A percentile compares a stretch with the other conserved stretches of the same genome.
Conservation (phyloP, 2,113 vertebrate genomes). For the Callipepla squamata region DNA sequence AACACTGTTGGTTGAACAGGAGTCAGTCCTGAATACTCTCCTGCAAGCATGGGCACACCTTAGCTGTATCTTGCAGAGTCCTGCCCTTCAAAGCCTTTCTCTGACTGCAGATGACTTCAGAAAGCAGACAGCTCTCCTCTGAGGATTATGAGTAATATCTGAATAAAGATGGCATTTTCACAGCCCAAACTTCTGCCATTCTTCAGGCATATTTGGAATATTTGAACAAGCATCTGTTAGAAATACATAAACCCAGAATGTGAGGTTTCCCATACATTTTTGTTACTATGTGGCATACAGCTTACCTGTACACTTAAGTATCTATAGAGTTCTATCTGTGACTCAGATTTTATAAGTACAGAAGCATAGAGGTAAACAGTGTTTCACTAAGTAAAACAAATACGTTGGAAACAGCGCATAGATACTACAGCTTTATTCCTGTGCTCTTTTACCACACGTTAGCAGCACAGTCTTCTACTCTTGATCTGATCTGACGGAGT, state of each 20-base stretch:
- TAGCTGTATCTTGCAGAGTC: not conserved
- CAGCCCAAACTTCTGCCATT: not conserved
- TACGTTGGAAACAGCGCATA: rapidly evolving
- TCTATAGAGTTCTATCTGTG: not conserved
- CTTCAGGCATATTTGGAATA: not conserved
- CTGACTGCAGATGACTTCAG: not conserved
- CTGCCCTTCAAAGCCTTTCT: not conserved
- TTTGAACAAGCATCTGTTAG: not conserved
- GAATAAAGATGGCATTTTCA: not conserved
- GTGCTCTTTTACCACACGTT: not conserved
- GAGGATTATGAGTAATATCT: not conserved
- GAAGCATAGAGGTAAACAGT: not conserved
- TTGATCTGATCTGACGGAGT: slow-evolving; percentile 24
- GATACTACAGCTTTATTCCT: not conserved
- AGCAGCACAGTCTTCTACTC: not conserved
- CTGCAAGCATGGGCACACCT: not conserved
- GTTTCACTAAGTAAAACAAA: not conserved
- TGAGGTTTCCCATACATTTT: not conserved
- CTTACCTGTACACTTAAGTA: not conserved
- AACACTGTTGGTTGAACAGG: not conserved
- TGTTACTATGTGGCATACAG: not conserved
- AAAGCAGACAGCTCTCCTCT: not conserved
- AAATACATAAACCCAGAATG: not conserved
- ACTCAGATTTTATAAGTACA: not conserved
- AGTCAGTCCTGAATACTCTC: not conserved